Base-by-base conservation (phyloP, 2,888 invertebrate genomes). In the Agrenia bidenticulata region DNA sequence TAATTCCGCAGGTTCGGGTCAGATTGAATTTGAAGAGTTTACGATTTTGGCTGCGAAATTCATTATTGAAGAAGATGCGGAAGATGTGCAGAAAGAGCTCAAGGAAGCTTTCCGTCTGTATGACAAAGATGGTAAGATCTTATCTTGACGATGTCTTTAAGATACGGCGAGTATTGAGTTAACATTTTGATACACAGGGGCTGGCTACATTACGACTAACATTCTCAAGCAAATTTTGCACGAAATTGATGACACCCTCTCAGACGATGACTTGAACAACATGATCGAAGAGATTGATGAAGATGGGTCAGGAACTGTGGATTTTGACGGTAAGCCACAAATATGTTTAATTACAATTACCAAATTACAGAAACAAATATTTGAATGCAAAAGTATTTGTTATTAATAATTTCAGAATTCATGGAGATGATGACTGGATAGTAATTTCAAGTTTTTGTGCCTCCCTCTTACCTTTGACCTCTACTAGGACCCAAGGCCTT, bases 381-480 rank as follows among this genome's bases (percentile, higher is more conserved):
- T 58, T 57, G 21, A 53, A 9, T 60, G n/a, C n/a, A n/a, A n/a
- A n/a, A n/a, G n/a, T n/a, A n/a, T n/a, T n/a, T n/a, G n/a, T n/a
- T n/a, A n/a, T n/a, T n/a, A n/a, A n/a, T n/a, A n/a, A 17, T 80
- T 88, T 76, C 87, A 92, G 92, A 92, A 86, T 92, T 92, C 84
- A 92, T 92, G 92, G 92, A 92, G 82, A 92, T 93, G 92, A 93
- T 93, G 92, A 92, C 92, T 75, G 92, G 92, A 63, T 64, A 66
- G 61, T 4, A 32, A 32, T 32, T n/a, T n/a, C n/a, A n/a, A 32
- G 32, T 32, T 4, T 11, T 32, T 32, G 5, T 32, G 32, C 5
- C 4, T 11, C 32, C 32, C 32, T 32, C 11, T 32, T 11, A 32
- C 32, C 4, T 11, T 32, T 32, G 32, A 32, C 32, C 32, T 32